Conservation (phyloP, 2,797 vertebrate genomes). For the Cyclopterus lumpus region DNA sequence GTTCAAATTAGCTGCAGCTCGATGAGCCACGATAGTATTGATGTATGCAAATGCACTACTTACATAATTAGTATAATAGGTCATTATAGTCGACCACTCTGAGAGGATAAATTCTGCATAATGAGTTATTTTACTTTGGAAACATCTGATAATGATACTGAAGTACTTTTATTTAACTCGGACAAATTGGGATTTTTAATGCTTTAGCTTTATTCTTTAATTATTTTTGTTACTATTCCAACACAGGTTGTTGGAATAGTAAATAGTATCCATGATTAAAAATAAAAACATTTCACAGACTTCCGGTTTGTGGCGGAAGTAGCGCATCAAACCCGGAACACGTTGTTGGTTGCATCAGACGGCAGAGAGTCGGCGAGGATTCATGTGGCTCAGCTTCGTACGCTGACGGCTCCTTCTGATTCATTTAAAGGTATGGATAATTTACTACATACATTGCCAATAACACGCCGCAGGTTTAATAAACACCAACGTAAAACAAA, state of each 20-base stretch:
- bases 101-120: background rate
- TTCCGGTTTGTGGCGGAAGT: constrained; percentile 63
- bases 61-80: background rate
- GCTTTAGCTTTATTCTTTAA: background rate
- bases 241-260: background rate
- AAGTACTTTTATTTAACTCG: background rate
- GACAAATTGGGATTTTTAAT: background rate
- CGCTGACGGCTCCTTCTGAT: constrained; percentile 62
- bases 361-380: constrained; percentile 6
- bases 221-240: background rate
- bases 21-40: no score
- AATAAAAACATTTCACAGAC: background rate
- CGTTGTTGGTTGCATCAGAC: constrained; percentile 77
- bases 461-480: rapidly evolving
- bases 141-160: background rate
- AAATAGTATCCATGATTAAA: background rate
- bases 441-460: background rate
- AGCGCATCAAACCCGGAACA: constrained; percentile 56
- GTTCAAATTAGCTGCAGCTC: background rate
- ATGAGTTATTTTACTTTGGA: background rate
- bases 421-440: constrained; percentile 66
- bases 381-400: constrained; percentile 52
- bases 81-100: background rate
- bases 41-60: background rate
- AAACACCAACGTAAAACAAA: background rate